Percentiles rank a stretch among this genome's conserved stretches.
Evolutionary conservation across 2,888 invertebrate species (phyloP).

Genomic region (Chloroclysta siterata): DNA sequence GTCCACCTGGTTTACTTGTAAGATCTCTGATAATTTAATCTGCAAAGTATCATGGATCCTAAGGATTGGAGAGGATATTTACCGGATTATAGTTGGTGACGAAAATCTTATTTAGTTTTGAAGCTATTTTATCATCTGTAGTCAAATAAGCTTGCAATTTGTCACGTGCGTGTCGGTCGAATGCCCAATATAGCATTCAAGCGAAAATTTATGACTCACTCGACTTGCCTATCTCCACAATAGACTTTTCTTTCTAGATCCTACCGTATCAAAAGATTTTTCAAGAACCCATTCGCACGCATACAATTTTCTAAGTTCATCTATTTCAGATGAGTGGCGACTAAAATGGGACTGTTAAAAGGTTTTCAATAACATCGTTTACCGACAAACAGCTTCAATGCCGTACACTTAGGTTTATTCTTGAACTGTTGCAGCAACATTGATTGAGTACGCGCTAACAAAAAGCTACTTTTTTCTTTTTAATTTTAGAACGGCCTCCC

Average conservation of each 20-base stretch:
- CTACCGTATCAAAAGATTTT: neutral
- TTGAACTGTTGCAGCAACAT: slow-evolving; percentile 66
- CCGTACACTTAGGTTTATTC: slow-evolving; percentile 51
- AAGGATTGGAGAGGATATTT: too few relatives aligned
- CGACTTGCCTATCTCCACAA: too few relatives aligned
- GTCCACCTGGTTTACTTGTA: slow-evolving; percentile 4
- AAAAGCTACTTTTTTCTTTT: slow-evolving; percentile 62
- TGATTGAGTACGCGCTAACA: slow-evolving; percentile 65
- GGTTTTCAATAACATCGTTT: slow-evolving; percentile 17
- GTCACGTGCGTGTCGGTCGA: too few relatives aligned
- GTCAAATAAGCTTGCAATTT: too few relatives aligned
- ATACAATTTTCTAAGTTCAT: neutral
- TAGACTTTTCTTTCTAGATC: too few relatives aligned
- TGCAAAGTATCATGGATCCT: too few relatives aligned
- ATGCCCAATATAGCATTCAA: too few relatives aligned
- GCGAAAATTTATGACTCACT: too few relatives aligned
- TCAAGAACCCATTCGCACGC: too few relatives aligned
- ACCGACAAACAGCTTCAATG: slow-evolving; percentile 38
- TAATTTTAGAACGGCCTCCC: slow-evolving; percentile 80
- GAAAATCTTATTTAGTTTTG: too few relatives aligned
- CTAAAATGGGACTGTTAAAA: slow-evolving; percentile 8
- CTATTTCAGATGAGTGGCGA: neutral
- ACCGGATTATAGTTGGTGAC: too few relatives aligned
- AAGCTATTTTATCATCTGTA: too few relatives aligned
- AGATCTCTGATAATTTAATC: neutral